These are phyloP conservation scores for Eupithecia tripunctaria DNA, from an alignment of 2,888 invertebrate genomes.

Conservation along the genomic window DNA sequence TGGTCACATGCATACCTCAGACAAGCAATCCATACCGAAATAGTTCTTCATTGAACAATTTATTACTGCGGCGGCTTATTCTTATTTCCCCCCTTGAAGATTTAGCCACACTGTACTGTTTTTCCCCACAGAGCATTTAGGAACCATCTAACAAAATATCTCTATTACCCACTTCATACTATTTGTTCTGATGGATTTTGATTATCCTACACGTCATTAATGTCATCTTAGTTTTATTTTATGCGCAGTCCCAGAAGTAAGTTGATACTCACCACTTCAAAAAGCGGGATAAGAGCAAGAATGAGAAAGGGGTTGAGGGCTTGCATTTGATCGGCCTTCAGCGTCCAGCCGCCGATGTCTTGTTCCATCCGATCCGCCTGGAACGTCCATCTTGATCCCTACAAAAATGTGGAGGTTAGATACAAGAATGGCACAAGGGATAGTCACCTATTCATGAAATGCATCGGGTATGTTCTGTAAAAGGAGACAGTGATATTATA, in stretches of 20 bases:
- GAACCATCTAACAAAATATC: background rate
- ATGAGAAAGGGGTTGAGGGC: constrained; percentile 95
- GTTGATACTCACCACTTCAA: constrained; percentile 84
- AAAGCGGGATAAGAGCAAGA: constrained; percentile 92
- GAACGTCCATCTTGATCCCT: constrained; percentile 96
- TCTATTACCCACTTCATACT: background rate
- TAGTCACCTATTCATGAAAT: background rate
- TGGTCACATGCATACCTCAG: background rate
- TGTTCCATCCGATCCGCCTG: constrained; percentile 96
- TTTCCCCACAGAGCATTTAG: background rate
- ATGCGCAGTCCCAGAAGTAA: background rate
- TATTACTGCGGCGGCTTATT: background rate
- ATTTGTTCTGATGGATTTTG: too few species aligned
- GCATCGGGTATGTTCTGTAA: too few species aligned
- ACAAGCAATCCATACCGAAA: too few species aligned
- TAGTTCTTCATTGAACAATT: background rate
- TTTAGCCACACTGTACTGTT: background rate
- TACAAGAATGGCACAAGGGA: background rate
- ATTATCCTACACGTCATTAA: background rate
- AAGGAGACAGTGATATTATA: too few species aligned
- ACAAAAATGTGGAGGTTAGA: constrained; percentile 9
- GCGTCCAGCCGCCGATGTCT: constrained; percentile 87
- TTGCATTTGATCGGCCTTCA: constrained; percentile 98
- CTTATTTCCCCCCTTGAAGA: background rate
- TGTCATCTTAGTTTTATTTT: background rate